These are phyloP conservation scores for Hexactinellida sp. DNA, from an alignment of 37 sponge, comb jelly and placozoan species.

Conservation along the genomic window DNA sequence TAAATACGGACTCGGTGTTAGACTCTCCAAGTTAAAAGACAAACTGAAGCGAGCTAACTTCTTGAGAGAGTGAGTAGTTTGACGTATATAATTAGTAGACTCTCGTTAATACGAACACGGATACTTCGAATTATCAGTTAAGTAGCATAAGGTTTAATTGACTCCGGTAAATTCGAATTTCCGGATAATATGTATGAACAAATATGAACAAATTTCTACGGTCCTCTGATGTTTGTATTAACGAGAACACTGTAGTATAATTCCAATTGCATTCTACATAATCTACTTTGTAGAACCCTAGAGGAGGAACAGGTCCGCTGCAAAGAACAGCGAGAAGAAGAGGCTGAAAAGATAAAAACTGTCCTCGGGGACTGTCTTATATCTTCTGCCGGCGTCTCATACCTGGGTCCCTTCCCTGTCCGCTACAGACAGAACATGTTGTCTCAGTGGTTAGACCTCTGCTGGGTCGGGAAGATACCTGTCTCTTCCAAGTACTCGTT, in stretches of 20 bases:
- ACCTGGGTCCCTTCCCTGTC: constrained; percentile 44
- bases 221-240: too few species aligned
- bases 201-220: too few species aligned
- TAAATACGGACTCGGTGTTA: constrained; percentile 21
- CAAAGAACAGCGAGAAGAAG: constrained; percentile 22
- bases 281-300: not conserved
- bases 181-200: too few species aligned
- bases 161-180: too few species aligned
- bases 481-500: constrained; percentile 3
- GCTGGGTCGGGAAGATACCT: constrained; percentile 23
- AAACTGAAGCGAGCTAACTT: constrained; percentile 29
- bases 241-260: too few species aligned
- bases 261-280: too few species aligned
- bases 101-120: too few species aligned
- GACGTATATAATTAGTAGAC: too few species aligned
- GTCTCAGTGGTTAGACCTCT: constrained; percentile 40
- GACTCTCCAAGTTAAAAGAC: constrained; percentile 22
- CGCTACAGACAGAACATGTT: constrained; percentile 26
- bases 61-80: constrained; percentile 22
- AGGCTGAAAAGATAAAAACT: constrained; percentile 23
- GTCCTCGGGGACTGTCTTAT: constrained; percentile 41
- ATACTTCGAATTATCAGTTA: too few species aligned
- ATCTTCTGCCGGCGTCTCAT: constrained; percentile 31
- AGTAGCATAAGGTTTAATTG: too few species aligned
- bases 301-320: constrained; percentile 36